A percentile compares a stretch with the other conserved stretches of the same genome.
Evolutionary conservation across 2,113 vertebrate species (phyloP).

Genomic region (Phylloscopus whistleri): DNA sequence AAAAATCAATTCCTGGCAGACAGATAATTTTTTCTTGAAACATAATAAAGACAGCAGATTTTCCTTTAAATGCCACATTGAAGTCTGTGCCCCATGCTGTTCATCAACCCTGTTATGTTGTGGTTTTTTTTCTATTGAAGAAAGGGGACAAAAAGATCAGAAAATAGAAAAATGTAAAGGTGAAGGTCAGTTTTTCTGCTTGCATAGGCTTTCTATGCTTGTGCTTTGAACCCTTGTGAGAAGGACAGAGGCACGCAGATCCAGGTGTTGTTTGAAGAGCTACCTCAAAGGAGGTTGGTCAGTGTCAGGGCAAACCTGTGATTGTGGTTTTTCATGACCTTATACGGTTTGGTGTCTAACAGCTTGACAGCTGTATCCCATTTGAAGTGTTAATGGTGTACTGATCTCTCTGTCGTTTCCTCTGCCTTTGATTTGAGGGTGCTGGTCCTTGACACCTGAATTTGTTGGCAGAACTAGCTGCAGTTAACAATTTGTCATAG

Average conservation of each 20-base stretch:
- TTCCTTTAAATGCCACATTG: conserved; percentile 33
- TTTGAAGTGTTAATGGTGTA: neutral
- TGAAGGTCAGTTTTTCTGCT: conserved; percentile 65
- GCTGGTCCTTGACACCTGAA: neutral
- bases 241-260: neutral
- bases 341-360: neutral
- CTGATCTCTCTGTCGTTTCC: neutral
- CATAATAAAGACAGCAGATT: conserved; percentile 7
- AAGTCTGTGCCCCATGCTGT: conserved; percentile 56
- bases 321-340: conserved; percentile 9
- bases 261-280: conserved; percentile 55
- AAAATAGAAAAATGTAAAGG: conserved; percentile 55
- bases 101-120: neutral
- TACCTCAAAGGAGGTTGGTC: conserved; percentile 5
- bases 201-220: neutral
- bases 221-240: conserved; percentile 57
- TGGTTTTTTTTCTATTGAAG: conserved; percentile 61
- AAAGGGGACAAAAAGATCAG: conserved; percentile 56
- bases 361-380: neutral
- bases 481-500: neutral
- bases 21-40: conserved; percentile 30
- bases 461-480: neutral
- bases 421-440: neutral
- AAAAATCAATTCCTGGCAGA: conserved; percentile 33
- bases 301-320: conserved; percentile 3